A percentile compares a stretch with the other conserved stretches of the same genome.
These are phyloP conservation scores for Heliothis peltigera DNA, from an alignment of 2,888 invertebrate species.

Conservation along the genomic window DNA sequence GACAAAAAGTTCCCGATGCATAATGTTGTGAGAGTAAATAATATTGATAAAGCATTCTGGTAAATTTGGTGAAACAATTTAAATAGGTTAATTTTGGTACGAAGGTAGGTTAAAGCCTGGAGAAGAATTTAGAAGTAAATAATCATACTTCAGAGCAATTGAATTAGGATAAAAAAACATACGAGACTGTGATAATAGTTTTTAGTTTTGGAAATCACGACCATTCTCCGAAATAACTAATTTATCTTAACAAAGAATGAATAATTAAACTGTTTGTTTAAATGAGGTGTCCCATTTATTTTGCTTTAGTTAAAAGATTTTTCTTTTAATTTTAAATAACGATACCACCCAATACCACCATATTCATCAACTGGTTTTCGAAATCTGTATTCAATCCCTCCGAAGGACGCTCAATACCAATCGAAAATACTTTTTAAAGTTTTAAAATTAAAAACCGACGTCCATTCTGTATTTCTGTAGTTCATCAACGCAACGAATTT, in stretches of 20 bases:
- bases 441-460: background rate
- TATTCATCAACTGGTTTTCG: conserved; percentile 9
- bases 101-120: no score
- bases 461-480: conserved; percentile 4
- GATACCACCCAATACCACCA: background rate
- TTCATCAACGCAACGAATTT: background rate
- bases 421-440: background rate
- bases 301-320: no score
- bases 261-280: no score
- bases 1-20: background rate
- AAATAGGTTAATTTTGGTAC: no score
- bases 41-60: conserved; percentile 6
- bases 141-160: no score
- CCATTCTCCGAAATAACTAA: no score
- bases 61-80: no score
- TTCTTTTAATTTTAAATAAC: background rate
- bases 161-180: no score
- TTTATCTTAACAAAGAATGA: background rate
- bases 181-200: no score
- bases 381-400: conserved; percentile 2
- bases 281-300: no score
- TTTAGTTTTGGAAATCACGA: no score
- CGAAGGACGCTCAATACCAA: conserved; percentile 8
- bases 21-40: background rate
- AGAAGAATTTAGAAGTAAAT: no score